These are phyloP conservation scores for Lineus longissimus DNA, from an alignment of 1,140 invertebrate genomes.

Conservation along the genomic window DNA sequence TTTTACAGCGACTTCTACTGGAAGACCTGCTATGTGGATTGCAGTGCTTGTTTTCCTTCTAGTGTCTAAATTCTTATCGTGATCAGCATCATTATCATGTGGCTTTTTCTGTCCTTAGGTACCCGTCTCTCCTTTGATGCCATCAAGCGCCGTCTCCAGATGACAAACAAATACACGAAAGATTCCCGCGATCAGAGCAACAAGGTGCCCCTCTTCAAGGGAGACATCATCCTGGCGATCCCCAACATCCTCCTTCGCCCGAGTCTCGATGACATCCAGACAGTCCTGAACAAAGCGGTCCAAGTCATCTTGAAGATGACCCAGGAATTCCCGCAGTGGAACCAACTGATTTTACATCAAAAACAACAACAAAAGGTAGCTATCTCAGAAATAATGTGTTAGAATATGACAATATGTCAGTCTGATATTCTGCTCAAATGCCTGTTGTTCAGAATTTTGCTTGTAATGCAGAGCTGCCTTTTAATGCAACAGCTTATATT, in stretches of 20 bases:
- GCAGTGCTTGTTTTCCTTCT: no score
- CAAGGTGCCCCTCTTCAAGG: conserved; percentile 46
- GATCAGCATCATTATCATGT: background rate
- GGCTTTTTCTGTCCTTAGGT: conserved; percentile 23
- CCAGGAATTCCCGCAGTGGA: conserved; percentile 51
- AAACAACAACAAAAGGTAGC: conserved; percentile 49
- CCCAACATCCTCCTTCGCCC: conserved; percentile 83
- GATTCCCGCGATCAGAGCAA: conserved; percentile 39
- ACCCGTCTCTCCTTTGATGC: conserved; percentile 51
- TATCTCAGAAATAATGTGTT: conserved; percentile 3
- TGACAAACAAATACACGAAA: conserved; percentile 39
- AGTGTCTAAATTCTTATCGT: no score
- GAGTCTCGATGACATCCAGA: conserved; percentile 86
- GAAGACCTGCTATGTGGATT: no score
- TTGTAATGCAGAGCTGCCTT: no score
- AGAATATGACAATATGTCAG: no score
- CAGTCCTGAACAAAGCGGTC: conserved; percentile 68
- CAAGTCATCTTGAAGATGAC: conserved; percentile 52
- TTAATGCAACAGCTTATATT: no score
- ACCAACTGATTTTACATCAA: conserved; percentile 48
- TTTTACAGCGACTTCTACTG: no score
- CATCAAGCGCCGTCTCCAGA: conserved; percentile 51
- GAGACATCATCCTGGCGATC: conserved; percentile 75
- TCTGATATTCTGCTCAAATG: no score
- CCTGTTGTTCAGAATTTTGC: no score